Base-by-base conservation (phyloP, 2,888 invertebrate genomes). In the Colostygia pectinataria region DNA sequence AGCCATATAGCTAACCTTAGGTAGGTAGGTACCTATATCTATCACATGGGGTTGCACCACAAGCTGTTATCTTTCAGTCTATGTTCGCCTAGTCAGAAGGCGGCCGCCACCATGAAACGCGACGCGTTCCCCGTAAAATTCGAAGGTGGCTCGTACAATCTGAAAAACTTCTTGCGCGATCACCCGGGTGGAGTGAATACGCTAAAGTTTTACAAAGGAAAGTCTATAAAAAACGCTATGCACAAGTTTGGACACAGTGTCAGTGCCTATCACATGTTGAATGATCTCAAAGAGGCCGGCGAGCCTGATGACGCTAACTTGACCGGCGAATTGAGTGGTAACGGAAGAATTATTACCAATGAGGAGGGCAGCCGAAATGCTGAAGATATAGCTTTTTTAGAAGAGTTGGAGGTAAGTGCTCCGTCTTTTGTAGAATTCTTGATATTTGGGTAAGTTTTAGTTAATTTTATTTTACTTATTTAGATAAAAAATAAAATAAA, bases 171-270 rank as follows among this genome's bases (percentile, higher is more conserved):
- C 67, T 63, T 94, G 39, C 91, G 90, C 40, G 93, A 94, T 63
- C 95, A 96, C 75, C 96, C 96, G 0, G 96, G 95, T 0, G 95
- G 96, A 0, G 74, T 91, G 0, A 93, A 93, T 63, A 93, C 93
- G 1, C 76, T 96, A 0, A 82, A 90, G 58, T 77, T 77, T n/a
- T 93, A 87, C 59, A 80, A 87, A 64, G 91, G 91, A 2, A 91
- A 87, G 64, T 91, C 91, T 40, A 77, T 94, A 23, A 74, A 85
- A 12, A 74, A 83, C 10, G 92, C 90, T 8, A 91, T 94, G 91
- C 63, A 72, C 33, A 80, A 90, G 12, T 91, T 90, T 24, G 85
- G 91, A 6, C 94, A 94, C 70, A 94, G 94, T 55, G 75, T 76
- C 34, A 92, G 93, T 55, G 94, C 94, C 0, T 92, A 92, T 63